phyloP scores from a whole-genome alignment of 2,797 vertebrate genomes.

The Neomorphus geoffroyi region DNA sequence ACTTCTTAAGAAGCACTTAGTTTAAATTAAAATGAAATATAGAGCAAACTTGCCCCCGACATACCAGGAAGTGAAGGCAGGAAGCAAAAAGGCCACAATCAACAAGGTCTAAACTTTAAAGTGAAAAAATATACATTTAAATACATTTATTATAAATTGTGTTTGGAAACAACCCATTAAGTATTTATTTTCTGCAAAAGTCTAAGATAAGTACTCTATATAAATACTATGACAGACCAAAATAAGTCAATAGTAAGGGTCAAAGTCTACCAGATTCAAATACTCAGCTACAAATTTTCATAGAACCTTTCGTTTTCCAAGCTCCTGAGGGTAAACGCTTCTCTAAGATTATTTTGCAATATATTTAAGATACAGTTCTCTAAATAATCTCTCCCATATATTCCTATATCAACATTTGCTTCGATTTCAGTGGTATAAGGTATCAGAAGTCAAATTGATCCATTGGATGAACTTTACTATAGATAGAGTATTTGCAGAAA shows the following conservation, averaged over 20 bases:
- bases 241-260: background rate
- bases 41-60: background rate
- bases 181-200: background rate
- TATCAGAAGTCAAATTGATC: background rate
- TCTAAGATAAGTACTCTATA: background rate
- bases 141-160: background rate
- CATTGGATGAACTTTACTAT: background rate
- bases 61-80: accelerated
- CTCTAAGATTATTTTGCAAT: background rate
- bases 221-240: background rate
- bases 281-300: background rate
- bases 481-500: background rate
- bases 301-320: background rate
- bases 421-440: background rate
- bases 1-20: background rate
- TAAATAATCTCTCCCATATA: background rate
- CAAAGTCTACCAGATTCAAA: background rate
- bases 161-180: background rate
- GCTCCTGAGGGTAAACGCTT: background rate
- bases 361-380: background rate
- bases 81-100: background rate
- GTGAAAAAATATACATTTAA: background rate
- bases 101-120: background rate
- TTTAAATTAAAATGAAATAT: background rate
- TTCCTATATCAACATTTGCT: background rate